Evolutionary conservation across 2,888 invertebrate species (phyloP).

Genomic region (Polyploca ridens): DNA sequence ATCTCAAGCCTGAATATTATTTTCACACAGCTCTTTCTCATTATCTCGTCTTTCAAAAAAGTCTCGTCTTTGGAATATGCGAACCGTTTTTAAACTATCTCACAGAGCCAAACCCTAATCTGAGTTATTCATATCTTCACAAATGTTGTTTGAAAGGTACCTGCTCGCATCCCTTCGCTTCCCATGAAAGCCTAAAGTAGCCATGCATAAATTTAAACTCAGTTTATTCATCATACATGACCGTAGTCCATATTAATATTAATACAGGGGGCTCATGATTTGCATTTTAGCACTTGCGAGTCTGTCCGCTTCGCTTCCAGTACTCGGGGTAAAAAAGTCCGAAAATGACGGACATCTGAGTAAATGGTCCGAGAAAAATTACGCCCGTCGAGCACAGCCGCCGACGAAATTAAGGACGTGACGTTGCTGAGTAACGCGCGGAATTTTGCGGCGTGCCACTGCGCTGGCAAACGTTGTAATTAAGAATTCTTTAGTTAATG

Average conservation of each 20-base stretch:
- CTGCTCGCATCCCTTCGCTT: conserved; percentile 14
- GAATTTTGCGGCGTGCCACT: conserved; percentile 29
- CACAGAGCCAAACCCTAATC: neutral
- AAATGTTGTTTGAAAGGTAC: neutral
- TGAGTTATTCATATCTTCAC: conserved; percentile 10
- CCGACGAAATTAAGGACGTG: conserved; percentile 57
- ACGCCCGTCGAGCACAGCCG: conserved; percentile 56
- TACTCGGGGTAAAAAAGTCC: conserved; percentile 64
- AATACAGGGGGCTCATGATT: conserved; percentile 64
- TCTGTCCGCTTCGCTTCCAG: conserved; percentile 46
- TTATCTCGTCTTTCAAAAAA: too few species aligned
- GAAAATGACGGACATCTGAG: conserved; percentile 73
- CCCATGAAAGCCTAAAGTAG: conserved; percentile 42
- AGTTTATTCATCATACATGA: conserved; percentile 45
- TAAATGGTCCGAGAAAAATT: conserved; percentile 80
- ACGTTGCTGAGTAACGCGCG: conserved; percentile 27
- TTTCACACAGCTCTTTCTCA: too few species aligned
- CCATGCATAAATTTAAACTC: conserved; percentile 49
- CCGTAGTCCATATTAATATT: conserved; percentile 65
- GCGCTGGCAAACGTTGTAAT: conserved; percentile 18
- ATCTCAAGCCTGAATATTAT: too few species aligned
- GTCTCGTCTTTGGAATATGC: too few species aligned
- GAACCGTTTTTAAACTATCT: neutral
- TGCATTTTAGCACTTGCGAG: conserved; percentile 67
- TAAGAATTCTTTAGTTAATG: conserved; percentile 42